phyloP scores from a whole-genome alignment of 1,140 invertebrate genomes.

The Leucophenga varia region DNA sequence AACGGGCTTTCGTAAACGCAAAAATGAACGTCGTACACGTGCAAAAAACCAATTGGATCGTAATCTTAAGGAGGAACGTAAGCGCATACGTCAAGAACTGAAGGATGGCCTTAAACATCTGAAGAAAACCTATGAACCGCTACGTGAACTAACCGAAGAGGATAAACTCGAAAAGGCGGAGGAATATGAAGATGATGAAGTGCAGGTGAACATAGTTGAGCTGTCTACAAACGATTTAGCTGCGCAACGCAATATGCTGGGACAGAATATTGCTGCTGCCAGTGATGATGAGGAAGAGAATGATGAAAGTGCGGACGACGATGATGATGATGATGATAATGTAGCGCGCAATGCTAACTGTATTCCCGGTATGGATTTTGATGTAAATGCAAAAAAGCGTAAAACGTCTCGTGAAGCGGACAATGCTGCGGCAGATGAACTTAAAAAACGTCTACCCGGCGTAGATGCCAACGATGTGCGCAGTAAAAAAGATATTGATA shows the following conservation, averaged over 20 bases:
- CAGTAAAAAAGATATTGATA: slow-evolving; percentile 67
- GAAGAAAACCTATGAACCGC: slow-evolving; percentile 61
- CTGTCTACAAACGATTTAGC: slow-evolving; percentile 67
- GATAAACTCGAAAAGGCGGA: slow-evolving; percentile 69
- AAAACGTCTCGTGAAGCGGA: neutral
- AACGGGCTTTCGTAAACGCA: slow-evolving; percentile 75
- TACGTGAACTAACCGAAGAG: slow-evolving; percentile 67
- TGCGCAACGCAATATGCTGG: slow-evolving; percentile 68
- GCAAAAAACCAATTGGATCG: slow-evolving; percentile 69
- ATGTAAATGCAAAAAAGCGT: slow-evolving; percentile 26
- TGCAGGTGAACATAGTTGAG: slow-evolving; percentile 74
- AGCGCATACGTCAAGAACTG: slow-evolving; percentile 71
- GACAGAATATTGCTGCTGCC: slow-evolving; percentile 63
- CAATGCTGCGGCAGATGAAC: slow-evolving; percentile 9
- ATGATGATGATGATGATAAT: slow-evolving; percentile 49
- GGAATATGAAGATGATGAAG: slow-evolving; percentile 72
- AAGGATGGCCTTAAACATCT: slow-evolving; percentile 60
- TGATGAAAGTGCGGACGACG: slow-evolving; percentile 49
- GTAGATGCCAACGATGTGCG: slow-evolving; percentile 37
- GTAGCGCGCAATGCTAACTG: slow-evolving; percentile 48
- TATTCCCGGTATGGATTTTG: slow-evolving; percentile 64
- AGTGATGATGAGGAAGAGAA: slow-evolving; percentile 58
- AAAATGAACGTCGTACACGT: slow-evolving; percentile 69
- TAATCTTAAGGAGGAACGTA: slow-evolving; percentile 72
- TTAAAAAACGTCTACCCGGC: slow-evolving; percentile 19